phyloP scores from a whole-genome alignment of 2,797 vertebrate species.

The Melanotaenia boesemani region DNA sequence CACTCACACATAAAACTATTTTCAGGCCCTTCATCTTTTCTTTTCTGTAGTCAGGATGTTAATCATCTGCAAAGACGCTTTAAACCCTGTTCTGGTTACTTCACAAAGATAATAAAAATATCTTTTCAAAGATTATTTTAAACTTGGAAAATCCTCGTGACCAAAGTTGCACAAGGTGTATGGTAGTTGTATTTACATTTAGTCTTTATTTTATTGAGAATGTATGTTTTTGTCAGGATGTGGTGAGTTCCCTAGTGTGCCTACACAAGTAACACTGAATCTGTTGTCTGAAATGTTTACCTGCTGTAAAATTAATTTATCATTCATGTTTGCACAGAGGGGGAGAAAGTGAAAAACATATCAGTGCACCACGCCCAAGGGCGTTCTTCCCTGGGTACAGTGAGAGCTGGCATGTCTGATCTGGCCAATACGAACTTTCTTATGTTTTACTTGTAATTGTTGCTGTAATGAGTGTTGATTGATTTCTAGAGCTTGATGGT shows the following conservation, averaged over 20 bases:
- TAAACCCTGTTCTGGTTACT: no score
- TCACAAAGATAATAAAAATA: no score
- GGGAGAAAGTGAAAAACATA: rapidly evolving
- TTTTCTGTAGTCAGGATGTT: no score
- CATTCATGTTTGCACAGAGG: not conserved
- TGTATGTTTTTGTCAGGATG: not conserved
- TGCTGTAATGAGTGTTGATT: not conserved
- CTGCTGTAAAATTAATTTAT: not conserved
- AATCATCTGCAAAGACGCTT: no score
- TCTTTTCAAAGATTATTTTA: no score
- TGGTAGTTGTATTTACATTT: not conserved
- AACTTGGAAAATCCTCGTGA: no score
- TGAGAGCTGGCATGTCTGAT: not conserved
- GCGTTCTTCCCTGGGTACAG: conserved; percentile 1
- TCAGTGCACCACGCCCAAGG: conserved; percentile 43
- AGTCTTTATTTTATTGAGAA: not conserved
- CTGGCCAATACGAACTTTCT: not conserved
- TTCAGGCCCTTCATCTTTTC: no score
- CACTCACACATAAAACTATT: no score
- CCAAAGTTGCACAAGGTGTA: not conserved
- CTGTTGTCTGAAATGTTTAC: not conserved
- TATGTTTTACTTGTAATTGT: not conserved
- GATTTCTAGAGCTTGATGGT: not conserved
- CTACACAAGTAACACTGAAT: not conserved
- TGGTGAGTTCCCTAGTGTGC: not conserved